Conservation (phyloP, 2,113 vertebrate genomes). For the Spilogale gracilis region DNA sequence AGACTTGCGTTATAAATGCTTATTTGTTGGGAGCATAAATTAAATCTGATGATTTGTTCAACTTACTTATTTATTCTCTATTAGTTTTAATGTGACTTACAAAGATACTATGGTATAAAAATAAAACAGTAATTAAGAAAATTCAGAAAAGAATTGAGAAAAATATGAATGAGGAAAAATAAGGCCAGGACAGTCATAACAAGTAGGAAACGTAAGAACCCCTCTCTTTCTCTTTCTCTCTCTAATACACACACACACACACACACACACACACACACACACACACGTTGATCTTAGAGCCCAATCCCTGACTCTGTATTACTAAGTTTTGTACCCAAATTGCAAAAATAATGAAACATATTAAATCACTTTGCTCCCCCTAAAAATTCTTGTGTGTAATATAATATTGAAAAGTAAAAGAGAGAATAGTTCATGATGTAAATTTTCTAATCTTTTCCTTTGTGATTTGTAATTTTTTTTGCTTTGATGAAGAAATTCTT, state of each 20-base stretch:
- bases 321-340: not conserved
- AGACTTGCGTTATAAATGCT: constrained; percentile 16
- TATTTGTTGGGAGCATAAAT: constrained; percentile 33
- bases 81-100: constrained; percentile 27
- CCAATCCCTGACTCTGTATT: not conserved
- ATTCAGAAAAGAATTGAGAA: not conserved
- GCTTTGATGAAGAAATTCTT: constrained; percentile 42
- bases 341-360: constrained; percentile 38
- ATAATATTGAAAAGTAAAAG: constrained; percentile 5
- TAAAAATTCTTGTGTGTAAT: not conserved
- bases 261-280: not conserved
- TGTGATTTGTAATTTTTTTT: not conserved
- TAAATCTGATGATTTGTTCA: constrained; percentile 18
- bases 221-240: no score
- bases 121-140: constrained; percentile 48
- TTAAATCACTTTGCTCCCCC: not conserved
- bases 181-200: not conserved
- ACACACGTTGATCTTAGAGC: not conserved
- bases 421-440: not conserved
- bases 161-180: constrained; percentile 37
- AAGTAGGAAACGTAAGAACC: no score
- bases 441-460: not conserved
- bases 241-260: not conserved
- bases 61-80: constrained; percentile 33
- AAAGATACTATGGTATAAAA: not conserved